Evolutionary conservation across 2,888 invertebrate genomes (phyloP).

Genomic region (Drosophila kuntzei): DNA sequence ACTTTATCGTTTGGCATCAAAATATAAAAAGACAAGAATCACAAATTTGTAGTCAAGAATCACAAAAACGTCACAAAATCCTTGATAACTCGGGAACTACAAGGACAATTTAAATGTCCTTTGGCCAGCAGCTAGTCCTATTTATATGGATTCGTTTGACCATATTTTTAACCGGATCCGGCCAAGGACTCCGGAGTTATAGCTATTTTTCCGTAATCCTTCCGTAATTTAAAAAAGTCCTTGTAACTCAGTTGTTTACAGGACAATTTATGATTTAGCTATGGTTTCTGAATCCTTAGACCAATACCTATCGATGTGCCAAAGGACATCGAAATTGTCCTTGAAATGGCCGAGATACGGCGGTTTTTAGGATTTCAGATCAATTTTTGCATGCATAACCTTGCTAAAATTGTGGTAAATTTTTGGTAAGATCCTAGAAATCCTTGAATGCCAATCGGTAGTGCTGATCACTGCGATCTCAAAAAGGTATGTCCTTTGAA

Average conservation of each 20-base stretch:
- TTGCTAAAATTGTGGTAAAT: not conserved
- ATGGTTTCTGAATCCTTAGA: not conserved
- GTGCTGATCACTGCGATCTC: too few relatives aligned
- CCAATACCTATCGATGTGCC: not conserved
- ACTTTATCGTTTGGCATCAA: not conserved
- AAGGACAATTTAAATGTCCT: not conserved
- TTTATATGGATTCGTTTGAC: not conserved
- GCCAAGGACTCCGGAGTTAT: not conserved
- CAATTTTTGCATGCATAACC: not conserved
- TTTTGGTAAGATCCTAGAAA: not conserved
- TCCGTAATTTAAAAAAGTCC: not conserved
- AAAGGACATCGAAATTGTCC: conserved; percentile 3
- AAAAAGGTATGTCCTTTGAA: not conserved
- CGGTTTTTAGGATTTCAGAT: not conserved
- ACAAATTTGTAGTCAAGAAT: not conserved
- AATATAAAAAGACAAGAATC: not conserved
- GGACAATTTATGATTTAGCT: not conserved
- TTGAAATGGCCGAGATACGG: not conserved
- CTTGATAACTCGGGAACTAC: not conserved
- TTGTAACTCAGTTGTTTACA: not conserved
- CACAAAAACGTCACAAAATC: not conserved
- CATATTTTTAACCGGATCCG: not conserved
- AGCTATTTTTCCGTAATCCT: not conserved
- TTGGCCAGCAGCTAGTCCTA: not conserved
- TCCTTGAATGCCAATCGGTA: conserved; percentile 2